phyloP scores from a whole-genome alignment of 2,888 invertebrate species.

The Peribatodes rhomboidaria region DNA sequence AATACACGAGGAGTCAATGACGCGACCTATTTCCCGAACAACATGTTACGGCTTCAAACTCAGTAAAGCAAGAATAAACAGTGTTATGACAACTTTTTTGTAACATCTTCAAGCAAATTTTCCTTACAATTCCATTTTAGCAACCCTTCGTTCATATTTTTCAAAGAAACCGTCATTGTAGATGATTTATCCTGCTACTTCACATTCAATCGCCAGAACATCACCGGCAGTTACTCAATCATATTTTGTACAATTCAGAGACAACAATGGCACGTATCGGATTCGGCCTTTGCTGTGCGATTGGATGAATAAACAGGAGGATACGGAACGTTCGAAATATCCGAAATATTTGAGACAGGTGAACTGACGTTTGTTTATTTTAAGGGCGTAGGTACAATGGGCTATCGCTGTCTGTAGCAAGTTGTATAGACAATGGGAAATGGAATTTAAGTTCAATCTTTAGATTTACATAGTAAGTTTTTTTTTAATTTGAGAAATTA shows the following conservation, averaged over 20 bases:
- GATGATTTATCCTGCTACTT: conserved; percentile 10
- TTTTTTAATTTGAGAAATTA: too few relatives aligned
- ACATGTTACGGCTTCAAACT: too few relatives aligned
- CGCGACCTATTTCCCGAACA: too few relatives aligned
- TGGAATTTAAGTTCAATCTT: too few relatives aligned
- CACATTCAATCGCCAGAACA: conserved; percentile 14
- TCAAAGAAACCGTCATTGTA: conserved; percentile 2
- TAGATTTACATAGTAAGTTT: too few relatives aligned
- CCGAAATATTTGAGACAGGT: neutral
- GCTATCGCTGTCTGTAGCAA: too few relatives aligned
- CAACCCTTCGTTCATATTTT: conserved; percentile 7
- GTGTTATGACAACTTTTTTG: neutral
- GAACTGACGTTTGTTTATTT: neutral
- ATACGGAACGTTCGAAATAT: neutral
- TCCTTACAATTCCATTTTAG: neutral
- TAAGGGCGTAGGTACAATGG: too few relatives aligned
- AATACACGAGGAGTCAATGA: too few relatives aligned
- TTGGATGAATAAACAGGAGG: neutral
- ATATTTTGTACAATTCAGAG: conserved; percentile 16
- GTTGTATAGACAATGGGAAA: too few relatives aligned
- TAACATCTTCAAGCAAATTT: neutral
- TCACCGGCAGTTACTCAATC: conserved; percentile 15
- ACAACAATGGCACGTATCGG: conserved; percentile 18
- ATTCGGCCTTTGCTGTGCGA: conserved; percentile 17
- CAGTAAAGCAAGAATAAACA: neutral